These are phyloP conservation scores for Nemurella pictetii DNA, from an alignment of 2,888 invertebrate genomes.

Conservation along the genomic window DNA sequence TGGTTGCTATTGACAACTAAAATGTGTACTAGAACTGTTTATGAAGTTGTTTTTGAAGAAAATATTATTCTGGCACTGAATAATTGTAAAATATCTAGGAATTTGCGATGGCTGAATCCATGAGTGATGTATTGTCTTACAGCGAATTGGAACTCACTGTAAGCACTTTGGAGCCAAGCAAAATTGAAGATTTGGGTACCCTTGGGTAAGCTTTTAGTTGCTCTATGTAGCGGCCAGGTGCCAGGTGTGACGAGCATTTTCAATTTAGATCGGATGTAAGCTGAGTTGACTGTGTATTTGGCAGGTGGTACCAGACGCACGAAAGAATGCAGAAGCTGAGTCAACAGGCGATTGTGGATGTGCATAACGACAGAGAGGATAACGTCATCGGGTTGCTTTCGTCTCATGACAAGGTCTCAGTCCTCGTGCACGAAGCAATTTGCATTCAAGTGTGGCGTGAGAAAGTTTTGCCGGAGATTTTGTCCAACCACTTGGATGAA, in stretches of 20 bases:
- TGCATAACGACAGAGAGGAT: constrained; percentile 76
- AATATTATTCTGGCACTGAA: too few species aligned
- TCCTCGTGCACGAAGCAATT: constrained; percentile 81
- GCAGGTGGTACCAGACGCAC: constrained; percentile 80
- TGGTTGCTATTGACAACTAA: background rate
- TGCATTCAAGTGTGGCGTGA: constrained; percentile 83
- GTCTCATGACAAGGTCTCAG: constrained; percentile 71
- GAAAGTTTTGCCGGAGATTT: constrained; percentile 76
- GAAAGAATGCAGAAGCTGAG: constrained; percentile 81
- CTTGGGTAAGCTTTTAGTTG: constrained; percentile 21
- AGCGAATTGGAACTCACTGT: constrained; percentile 30
- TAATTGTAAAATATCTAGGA: too few species aligned
- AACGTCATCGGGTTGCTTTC: constrained; percentile 81
- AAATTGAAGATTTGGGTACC: constrained; percentile 34
- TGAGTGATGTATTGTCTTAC: background rate
- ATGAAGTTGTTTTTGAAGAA: too few species aligned
- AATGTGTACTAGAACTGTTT: too few species aligned
- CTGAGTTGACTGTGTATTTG: too few species aligned
- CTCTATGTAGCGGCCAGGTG: constrained; percentile 28
- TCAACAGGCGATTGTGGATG: constrained; percentile 85
- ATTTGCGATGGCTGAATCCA: background rate
- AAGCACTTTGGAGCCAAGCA: constrained; percentile 26
- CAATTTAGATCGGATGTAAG: too few species aligned
- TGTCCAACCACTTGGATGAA: constrained; percentile 64
- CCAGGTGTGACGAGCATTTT: constrained; percentile 79